Evolutionary conservation across 2,797 vertebrate species (phyloP), one percentile per base, ranked within the genome.

Genomic region (Ibycter americanus): DNA sequence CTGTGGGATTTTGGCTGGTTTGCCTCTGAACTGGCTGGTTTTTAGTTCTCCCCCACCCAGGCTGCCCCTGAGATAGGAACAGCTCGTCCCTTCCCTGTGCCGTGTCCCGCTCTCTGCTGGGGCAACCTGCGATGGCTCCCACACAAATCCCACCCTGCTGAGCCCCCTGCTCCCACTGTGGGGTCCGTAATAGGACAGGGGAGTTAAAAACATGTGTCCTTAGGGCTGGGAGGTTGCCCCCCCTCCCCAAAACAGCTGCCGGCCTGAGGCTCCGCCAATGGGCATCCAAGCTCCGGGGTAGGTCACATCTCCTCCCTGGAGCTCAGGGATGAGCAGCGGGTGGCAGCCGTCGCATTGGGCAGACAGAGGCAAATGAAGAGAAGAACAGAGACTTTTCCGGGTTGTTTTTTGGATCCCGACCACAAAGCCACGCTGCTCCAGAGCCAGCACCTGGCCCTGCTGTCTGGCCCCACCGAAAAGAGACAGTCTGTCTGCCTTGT

Each of bases 401-500:
- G 18, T 18, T 54, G 47, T 15, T 81, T 85, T 87, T 78, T 77
- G 90, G 74, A 88, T 74, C 65, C 76, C 0, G 3, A 56, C 59
- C 42, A 22, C 3, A 6, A 59, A 83, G 44, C 58, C 20, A 12
- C 1, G 2, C 26, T 70, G 73, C 59, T 94, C 68, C 95, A 92
- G 86, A 87, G 49, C 55, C 31, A 4, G 90, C 88, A 96, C 66
- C 96, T 90, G 73, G 87, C 40, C 83, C 88, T 27, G 54, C 63
- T 78, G 90, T 89, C 92, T 97, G 96, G 93, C 78, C 96, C 80
- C 62, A 52, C 89, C 6, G 2, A 90, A 93, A 94, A 96, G 93
- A 95, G 94, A 93, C 93, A 95, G 80, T n/a, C 95, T 93, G 96
- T 96, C 95, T 97, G 96, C 89, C 80, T 71, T 31, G 70, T 0